phyloP scores from a whole-genome alignment of 1,140 invertebrate genomes.

The Coboldia fuscipes region DNA sequence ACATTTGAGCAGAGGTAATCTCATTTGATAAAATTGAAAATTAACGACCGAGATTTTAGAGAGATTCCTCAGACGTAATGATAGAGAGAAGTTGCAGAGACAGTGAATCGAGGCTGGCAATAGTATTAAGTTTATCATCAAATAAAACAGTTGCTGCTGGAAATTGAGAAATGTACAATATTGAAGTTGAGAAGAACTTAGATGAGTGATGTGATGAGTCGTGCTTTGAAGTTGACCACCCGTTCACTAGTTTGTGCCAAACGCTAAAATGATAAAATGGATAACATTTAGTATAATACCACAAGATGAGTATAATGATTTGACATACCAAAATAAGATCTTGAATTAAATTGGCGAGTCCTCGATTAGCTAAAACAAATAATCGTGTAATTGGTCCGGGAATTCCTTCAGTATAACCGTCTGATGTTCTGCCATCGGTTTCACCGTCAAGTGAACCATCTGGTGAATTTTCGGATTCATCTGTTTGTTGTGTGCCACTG shows the following conservation, averaged over 20 bases:
- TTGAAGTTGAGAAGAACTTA: slow-evolving; percentile 28
- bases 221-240: slow-evolving; percentile 76
- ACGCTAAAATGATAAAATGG: slow-evolving; percentile 29
- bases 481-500: slow-evolving; percentile 33
- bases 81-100: too few species aligned
- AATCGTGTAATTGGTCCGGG: slow-evolving; percentile 65
- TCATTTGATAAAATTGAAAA: too few species aligned
- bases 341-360: slow-evolving; percentile 61
- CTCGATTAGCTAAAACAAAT: slow-evolving; percentile 63
- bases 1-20: too few species aligned
- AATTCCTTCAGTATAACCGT: slow-evolving; percentile 48
- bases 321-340: slow-evolving; percentile 58
- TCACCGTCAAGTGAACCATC: slow-evolving; percentile 26
- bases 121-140: too few species aligned
- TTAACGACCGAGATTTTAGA: too few species aligned
- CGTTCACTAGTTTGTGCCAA: slow-evolving; percentile 67
- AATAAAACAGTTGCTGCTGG: too few species aligned
- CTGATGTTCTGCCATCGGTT: slow-evolving; percentile 26
- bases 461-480: slow-evolving; percentile 27
- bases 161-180: too few species aligned
- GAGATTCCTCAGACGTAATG: too few species aligned
- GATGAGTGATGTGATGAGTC: slow-evolving; percentile 68
- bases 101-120: too few species aligned
- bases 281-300: neutral
- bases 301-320: neutral